Conservation (phyloP, 2,888 invertebrate species). For the Sminthurides aquaticus region DNA sequence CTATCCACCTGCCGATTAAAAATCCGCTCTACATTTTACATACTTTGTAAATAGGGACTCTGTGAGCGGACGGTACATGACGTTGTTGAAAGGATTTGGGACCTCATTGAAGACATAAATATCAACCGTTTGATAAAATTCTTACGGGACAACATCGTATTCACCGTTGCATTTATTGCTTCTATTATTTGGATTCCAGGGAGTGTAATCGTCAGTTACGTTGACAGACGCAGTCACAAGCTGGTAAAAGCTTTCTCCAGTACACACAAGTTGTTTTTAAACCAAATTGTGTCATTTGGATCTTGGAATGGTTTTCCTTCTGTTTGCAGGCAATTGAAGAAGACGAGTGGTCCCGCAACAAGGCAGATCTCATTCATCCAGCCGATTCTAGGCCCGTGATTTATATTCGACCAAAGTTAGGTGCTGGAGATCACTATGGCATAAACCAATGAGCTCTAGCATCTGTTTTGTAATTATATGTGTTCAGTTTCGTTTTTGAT, state of each 20-base stretch:
- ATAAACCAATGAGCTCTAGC: slow-evolving; percentile 32
- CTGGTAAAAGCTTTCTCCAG: slow-evolving; percentile 24
- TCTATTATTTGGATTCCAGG: slow-evolving; percentile 90
- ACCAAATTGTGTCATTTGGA: neutral
- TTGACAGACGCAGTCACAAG: slow-evolving; percentile 40
- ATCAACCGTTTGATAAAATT: slow-evolving; percentile 85
- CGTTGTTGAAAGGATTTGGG: slow-evolving; percentile 93
- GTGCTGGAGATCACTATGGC: slow-evolving; percentile 37
- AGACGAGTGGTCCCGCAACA: slow-evolving; percentile 42
- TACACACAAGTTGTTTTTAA: neutral
- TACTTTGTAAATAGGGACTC: slow-evolving; percentile 60
- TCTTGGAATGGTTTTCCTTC: neutral
- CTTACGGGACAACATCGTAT: slow-evolving; percentile 85
- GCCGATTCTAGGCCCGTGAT: slow-evolving; percentile 41
- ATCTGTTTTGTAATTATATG: neutral
- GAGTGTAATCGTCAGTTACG: slow-evolving; percentile 38
- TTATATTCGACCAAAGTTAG: slow-evolving; percentile 37
- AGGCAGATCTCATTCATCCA: slow-evolving; percentile 40
- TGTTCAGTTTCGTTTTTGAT: too few species aligned
- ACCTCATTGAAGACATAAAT: slow-evolving; percentile 92
- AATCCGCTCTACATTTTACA: slow-evolving; percentile 4
- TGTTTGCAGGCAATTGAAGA: slow-evolving; percentile 35
- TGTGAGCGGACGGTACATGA: slow-evolving; percentile 93
- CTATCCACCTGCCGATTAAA: neutral
- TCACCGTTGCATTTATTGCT: slow-evolving; percentile 80